A percentile compares a stretch with the other conserved stretches of the same genome.
phyloP scores from a whole-genome alignment of 1,140 invertebrate species.

The Bombus picipes region DNA sequence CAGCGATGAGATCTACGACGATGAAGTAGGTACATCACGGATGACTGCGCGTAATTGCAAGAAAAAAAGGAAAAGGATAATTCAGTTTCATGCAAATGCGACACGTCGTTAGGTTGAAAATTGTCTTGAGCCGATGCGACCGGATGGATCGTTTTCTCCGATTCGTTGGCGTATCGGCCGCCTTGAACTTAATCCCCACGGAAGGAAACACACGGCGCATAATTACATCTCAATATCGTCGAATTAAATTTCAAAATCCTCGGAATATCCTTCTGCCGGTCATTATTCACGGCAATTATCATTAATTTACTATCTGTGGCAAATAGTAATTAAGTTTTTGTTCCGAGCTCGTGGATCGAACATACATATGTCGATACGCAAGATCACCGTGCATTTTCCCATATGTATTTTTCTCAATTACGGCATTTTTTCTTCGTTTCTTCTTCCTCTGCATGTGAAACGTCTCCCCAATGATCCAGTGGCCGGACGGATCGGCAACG shows the following conservation, averaged over 20 bases:
- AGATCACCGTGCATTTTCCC: not conserved
- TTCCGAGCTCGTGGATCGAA: not conserved
- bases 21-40: no score
- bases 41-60: not conserved
- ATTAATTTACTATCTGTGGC: constrained; percentile 16
- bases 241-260: constrained; percentile 11
- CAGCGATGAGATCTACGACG: not conserved
- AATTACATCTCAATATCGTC: constrained; percentile 14
- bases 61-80: not conserved
- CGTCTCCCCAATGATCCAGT: not conserved
- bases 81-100: constrained; percentile 1
- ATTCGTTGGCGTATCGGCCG: not conserved
- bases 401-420: not conserved
- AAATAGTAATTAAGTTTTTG: constrained; percentile 20
- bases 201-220: not conserved
- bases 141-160: not conserved
- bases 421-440: not conserved
- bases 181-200: not conserved
- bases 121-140: not conserved
- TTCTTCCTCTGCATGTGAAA: not conserved
- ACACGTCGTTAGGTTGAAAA: not conserved
- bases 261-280: not conserved
- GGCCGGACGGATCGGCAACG: not conserved
- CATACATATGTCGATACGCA: constrained; percentile 3
- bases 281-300: constrained; percentile 6